Conservation (phyloP, 1,140 invertebrate species). For the Nebria ingens region DNA sequence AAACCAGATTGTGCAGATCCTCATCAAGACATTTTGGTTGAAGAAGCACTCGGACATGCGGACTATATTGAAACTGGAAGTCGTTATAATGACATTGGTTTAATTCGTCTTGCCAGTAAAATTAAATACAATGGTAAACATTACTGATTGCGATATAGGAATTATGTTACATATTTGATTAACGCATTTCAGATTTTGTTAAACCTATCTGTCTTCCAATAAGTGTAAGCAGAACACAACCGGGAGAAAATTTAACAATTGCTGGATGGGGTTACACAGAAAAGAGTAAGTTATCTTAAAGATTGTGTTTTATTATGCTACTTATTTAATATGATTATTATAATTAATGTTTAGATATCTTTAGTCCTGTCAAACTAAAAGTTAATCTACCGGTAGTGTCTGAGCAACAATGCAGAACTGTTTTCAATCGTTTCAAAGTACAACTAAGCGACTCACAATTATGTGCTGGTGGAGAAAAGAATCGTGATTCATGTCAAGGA, state of each 20-base stretch:
- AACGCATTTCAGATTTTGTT: slow-evolving; percentile 10
- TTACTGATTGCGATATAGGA: slow-evolving; percentile 9
- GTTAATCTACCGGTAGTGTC: slow-evolving; percentile 14
- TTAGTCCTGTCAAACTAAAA: slow-evolving; percentile 11
- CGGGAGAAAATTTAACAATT: background rate
- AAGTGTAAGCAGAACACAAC: background rate
- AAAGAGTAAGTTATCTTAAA: slow-evolving; percentile 11
- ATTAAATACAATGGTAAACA: slow-evolving; percentile 38
- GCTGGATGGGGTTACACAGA: slow-evolving; percentile 15
- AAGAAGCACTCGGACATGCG: slow-evolving; percentile 37
- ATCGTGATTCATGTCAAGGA: slow-evolving; percentile 33
- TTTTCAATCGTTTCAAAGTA: background rate
- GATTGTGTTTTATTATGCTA: background rate
- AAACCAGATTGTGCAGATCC: slow-evolving; percentile 30
- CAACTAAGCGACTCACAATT: slow-evolving; percentile 13
- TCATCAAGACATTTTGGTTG: slow-evolving; percentile 35
- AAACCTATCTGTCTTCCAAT: slow-evolving; percentile 14
- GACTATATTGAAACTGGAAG: slow-evolving; percentile 28
- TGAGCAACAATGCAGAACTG: slow-evolving; percentile 2
- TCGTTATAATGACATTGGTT: slow-evolving; percentile 50
- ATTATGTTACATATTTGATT: slow-evolving; percentile 1
- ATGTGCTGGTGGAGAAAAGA: slow-evolving; percentile 20
- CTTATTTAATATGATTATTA: background rate
- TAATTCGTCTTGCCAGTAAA: slow-evolving; percentile 41
- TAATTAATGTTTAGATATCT: background rate